phyloP scores from a whole-genome alignment of 2,113 vertebrate species.

The Propithecus coquereli region DNA sequence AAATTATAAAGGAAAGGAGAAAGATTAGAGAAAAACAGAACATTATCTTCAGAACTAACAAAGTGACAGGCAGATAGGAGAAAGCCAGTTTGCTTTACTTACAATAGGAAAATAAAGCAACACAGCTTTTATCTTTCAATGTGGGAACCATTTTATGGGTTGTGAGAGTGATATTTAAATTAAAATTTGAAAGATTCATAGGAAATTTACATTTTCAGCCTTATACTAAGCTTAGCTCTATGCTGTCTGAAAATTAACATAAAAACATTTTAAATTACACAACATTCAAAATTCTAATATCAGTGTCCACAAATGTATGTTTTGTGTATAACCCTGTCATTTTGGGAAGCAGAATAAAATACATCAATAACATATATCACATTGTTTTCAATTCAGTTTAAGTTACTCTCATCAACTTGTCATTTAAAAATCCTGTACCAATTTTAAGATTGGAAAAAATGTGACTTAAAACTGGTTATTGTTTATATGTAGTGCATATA shows the following conservation, averaged over 20 bases:
- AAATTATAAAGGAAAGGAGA: constrained; percentile 48
- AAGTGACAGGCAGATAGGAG: constrained; percentile 24
- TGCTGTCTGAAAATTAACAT: constrained; percentile 24
- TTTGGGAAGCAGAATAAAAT: constrained; percentile 13
- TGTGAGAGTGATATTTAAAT: constrained; percentile 22
- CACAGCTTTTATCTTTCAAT: not conserved
- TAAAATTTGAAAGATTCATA: constrained; percentile 34
- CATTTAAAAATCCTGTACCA: not conserved
- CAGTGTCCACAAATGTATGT: not conserved
- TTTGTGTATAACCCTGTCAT: not conserved
- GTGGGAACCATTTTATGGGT: not conserved
- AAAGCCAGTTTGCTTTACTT: not conserved
- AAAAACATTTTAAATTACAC: not conserved
- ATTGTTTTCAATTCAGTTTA: not conserved
- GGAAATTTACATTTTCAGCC: not conserved
- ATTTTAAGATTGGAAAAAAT: constrained; percentile 15
- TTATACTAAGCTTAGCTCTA: constrained; percentile 13
- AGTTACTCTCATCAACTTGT: not conserved
- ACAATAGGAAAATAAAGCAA: constrained; percentile 41
- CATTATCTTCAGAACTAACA: constrained; percentile 45
- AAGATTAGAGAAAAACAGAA: constrained; percentile 56
- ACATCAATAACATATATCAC: not conserved
- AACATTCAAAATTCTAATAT: constrained; percentile 22
- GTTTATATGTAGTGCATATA: not conserved
- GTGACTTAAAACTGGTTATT: not conserved